Evolutionary conservation across 2,888 invertebrate genomes (phyloP), one percentile per base, ranked within the genome.

Genomic region (Tetheella fluctuosa): DNA sequence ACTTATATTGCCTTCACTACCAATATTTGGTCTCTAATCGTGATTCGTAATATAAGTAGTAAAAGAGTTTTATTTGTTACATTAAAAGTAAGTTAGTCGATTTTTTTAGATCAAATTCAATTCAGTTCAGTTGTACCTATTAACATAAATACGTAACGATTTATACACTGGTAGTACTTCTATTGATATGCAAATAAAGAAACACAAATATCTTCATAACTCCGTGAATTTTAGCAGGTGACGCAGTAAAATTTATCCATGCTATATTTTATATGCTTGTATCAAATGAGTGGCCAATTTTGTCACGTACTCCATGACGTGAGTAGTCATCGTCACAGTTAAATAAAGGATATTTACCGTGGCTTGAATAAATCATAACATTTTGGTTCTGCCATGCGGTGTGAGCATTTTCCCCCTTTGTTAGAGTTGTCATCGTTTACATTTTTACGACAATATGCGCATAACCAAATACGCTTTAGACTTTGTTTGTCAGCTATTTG

Each of bases 301-400:
- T 68, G 68, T 77, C 70, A 73, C 74, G 70, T 74, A 71, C 68
- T 68, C 64, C 58, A 17, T 54, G 66, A 60, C 59, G 64, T 65
- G 64, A 58, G 74, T 76, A 70, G 74, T 75, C 75, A 75, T 75
- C 73, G 75, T 64, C 69, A 72, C 66, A 55, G 65, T 74, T 73
- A 76, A 76, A 73, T 42, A 42, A 76, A 77, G 74, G 74, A 73
- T n/a, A 71, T 79, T 73, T 70, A 72, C 70, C 70, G 76, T 69
- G 74, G 69, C 64, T 68, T 69, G 76, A 76, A 79, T 78, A 74
- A 74, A 73, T 76, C 76, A 73, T 77, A 71, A 64, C 67, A 67
- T 64, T 64, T 71, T 69, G 70, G 56, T 64, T 17, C 42, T 17
- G 17, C 42, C n/a, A 7, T 42, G 7, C 15, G 66, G 63, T 62